Conservation (phyloP, 2,888 invertebrate species). For the Aphodius granarius region DNA sequence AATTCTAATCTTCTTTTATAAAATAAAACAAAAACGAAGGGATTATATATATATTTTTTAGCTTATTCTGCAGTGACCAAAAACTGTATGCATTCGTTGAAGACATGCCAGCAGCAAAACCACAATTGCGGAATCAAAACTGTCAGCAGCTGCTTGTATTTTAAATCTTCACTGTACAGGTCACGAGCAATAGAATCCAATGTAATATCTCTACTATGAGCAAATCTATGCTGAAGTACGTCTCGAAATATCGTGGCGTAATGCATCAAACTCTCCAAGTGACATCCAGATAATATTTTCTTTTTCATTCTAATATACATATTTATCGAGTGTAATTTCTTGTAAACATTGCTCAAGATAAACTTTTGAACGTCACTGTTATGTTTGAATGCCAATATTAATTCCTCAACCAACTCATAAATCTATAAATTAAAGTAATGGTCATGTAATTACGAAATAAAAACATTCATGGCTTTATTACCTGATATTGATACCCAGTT, state of each 20-base stretch:
- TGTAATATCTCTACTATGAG: background rate
- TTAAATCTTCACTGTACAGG: background rate
- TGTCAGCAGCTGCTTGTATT: background rate
- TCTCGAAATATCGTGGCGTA: background rate
- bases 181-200: background rate
- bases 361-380: background rate
- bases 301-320: background rate
- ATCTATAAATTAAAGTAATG: constrained; percentile 10
- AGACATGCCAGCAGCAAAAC: background rate
- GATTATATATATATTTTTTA: background rate
- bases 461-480: background rate
- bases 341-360: background rate
- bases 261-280: background rate
- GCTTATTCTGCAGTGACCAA: background rate
- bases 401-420: background rate
- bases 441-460: background rate
- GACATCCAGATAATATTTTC: background rate
- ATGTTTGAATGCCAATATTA: background rate
- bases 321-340: background rate
- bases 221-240: background rate
- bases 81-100: background rate
- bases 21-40: background rate
- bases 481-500: background rate
- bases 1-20: background rate
- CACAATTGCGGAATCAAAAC: background rate